phyloP scores from a whole-genome alignment of 2,113 vertebrate species.

The Psilopogon haemacephalus region DNA sequence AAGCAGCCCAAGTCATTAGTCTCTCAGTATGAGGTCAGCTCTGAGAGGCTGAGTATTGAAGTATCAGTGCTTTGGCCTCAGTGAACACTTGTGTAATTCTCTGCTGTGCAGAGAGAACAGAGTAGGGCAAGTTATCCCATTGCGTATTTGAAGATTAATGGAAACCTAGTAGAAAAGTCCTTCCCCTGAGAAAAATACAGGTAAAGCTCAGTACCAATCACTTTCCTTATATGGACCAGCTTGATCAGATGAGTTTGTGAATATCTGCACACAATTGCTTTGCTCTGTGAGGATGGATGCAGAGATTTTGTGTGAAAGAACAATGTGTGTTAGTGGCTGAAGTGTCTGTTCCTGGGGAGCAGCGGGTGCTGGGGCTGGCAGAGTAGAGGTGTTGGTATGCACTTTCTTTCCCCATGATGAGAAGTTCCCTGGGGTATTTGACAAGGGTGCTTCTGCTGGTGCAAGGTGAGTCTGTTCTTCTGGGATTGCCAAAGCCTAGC shows the following conservation, averaged over 20 bases:
- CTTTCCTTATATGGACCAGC: not conserved
- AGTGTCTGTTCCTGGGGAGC: not conserved
- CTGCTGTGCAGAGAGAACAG: not conserved
- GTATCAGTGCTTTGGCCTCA: not conserved
- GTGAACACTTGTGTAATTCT: not conserved
- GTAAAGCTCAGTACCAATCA: not conserved
- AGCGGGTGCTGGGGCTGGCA: not conserved
- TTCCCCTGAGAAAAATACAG: not conserved
- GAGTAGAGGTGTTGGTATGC: too few relatives aligned
- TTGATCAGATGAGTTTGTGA: fast-evolving
- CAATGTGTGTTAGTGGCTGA: fast-evolving
- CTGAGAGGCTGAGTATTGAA: not conserved
- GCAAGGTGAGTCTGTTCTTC: not conserved
- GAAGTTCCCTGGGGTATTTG: not conserved
- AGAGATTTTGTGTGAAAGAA: not conserved
- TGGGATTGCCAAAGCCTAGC: not conserved
- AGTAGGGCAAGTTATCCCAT: not conserved
- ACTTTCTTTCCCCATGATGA: not conserved
- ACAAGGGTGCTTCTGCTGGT: not conserved
- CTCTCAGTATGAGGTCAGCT: not conserved
- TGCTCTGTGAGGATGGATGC: not conserved
- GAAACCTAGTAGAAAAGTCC: not conserved
- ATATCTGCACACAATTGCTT: fast-evolving
- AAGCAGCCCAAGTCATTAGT: not conserved
- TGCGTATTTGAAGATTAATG: not conserved